Conservation (phyloP, 2,797 vertebrate species). For the Yasuhikotakia modesta region DNA sequence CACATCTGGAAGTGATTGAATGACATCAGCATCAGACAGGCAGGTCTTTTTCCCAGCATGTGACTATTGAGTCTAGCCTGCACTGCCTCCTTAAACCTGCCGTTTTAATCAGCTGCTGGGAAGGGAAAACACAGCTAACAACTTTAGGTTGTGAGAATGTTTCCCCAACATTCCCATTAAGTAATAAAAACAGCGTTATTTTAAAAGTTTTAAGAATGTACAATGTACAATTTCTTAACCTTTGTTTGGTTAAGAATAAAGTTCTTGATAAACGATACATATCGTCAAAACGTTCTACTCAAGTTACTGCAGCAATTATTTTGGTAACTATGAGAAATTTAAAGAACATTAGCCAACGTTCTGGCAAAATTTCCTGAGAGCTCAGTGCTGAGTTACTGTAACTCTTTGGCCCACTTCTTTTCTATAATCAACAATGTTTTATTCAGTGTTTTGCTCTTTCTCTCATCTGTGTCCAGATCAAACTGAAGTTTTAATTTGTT, state of each 20-base stretch:
- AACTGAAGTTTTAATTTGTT: constrained; percentile 10
- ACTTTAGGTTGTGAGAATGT: too few species aligned
- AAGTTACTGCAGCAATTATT: too few species aligned
- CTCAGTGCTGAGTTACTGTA: constrained; percentile 32
- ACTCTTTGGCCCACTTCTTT: background rate
- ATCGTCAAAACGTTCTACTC: too few species aligned
- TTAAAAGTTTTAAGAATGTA: too few species aligned
- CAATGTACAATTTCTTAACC: too few species aligned
- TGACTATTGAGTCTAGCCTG: constrained; percentile 58
- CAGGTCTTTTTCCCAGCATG: constrained; percentile 73
- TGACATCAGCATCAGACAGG: constrained; percentile 74
- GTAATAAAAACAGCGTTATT: too few species aligned
- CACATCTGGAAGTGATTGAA: constrained; percentile 80
- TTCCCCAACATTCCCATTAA: too few species aligned
- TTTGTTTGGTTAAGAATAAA: too few species aligned
- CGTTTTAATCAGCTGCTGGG: constrained; percentile 42
- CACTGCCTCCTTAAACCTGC: constrained; percentile 29
- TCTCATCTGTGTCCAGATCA: background rate
- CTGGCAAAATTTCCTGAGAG: too few species aligned
- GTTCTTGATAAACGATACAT: too few species aligned
- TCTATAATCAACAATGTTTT: background rate
- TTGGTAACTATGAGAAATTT: too few species aligned
- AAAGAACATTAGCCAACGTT: too few species aligned
- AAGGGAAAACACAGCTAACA: background rate
- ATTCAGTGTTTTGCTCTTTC: background rate